A percentile compares a stretch with the other conserved stretches of the same genome.
Conservation (phyloP, 2,113 vertebrate species). For the Rhinolophus sinicus region DNA sequence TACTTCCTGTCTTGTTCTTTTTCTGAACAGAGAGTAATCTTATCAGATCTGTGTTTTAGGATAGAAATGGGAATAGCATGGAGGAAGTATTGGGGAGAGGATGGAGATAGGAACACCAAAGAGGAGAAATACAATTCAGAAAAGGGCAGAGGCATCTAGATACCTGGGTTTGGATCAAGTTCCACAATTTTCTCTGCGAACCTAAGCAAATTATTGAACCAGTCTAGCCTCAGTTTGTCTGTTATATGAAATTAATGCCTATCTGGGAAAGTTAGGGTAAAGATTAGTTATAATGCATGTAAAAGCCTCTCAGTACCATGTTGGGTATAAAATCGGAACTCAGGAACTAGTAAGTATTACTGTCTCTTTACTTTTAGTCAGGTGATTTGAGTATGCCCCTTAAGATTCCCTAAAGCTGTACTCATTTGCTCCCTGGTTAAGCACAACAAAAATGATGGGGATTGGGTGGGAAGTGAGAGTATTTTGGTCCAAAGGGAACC, state of each 20-base stretch:
- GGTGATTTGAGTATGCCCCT: background rate
- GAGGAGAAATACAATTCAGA: background rate
- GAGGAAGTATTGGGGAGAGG: background rate
- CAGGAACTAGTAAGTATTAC: conserved; percentile 13
- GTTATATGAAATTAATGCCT: background rate
- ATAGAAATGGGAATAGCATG: background rate
- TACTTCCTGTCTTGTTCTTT: conserved; percentile 8
- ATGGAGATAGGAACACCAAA: background rate
- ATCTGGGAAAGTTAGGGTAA: conserved; percentile 14
- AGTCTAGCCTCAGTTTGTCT: background rate
- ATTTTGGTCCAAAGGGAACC: conserved; percentile 11
- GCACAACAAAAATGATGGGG: background rate
- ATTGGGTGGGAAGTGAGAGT: background rate
- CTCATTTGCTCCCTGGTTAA: conserved; percentile 15
- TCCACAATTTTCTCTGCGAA: conserved; percentile 39
- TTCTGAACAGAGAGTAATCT: conserved; percentile 29
- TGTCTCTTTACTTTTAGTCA: conserved; percentile 38
- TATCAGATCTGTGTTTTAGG: conserved; percentile 15
- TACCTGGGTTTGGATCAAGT: background rate
- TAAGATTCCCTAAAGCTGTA: conserved; percentile 4
- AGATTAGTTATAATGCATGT: background rate
- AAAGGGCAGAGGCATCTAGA: background rate
- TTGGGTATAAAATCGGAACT: background rate
- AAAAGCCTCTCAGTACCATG: background rate
- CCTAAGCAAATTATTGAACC: background rate